phyloP scores from a whole-genome alignment of 1,140 invertebrate species.

The Tenebrio molitor region DNA sequence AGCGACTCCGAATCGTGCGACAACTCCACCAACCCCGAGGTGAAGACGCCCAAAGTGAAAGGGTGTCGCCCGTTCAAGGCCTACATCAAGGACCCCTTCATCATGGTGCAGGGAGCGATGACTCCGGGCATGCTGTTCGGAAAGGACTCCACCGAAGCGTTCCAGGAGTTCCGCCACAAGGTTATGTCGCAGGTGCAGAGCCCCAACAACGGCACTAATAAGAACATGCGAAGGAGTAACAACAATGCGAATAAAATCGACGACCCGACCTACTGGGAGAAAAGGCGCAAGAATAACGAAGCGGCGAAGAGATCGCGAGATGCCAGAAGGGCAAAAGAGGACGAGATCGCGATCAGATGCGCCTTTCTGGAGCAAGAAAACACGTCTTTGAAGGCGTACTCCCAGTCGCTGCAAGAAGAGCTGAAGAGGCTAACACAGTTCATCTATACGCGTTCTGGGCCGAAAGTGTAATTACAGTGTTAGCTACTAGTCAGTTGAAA shows the following conservation, averaged over 20 bases:
- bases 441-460: too few species aligned
- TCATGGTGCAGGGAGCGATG: constrained; percentile 69
- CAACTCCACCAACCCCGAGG: constrained; percentile 7
- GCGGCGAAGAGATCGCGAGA: constrained; percentile 96
- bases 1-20: constrained; percentile 46
- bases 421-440: constrained; percentile 49
- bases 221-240: constrained; percentile 74
- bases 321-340: constrained; percentile 89
- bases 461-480: too few species aligned
- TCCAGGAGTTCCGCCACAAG: constrained; percentile 75
- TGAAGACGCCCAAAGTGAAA: constrained; percentile 59
- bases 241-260: constrained; percentile 52
- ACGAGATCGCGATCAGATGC: constrained; percentile 89
- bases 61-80: constrained; percentile 77
- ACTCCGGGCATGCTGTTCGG: constrained; percentile 68
- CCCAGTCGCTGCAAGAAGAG: constrained; percentile 67
- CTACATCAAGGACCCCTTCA: constrained; percentile 77
- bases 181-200: constrained; percentile 76
- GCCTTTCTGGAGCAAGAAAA: constrained; percentile 90
- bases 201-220: constrained; percentile 73
- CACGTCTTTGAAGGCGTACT: too few species aligned
- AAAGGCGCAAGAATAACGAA: constrained; percentile 93
- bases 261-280: constrained; percentile 88
- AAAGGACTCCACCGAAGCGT: constrained; percentile 72
- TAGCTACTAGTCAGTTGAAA: too few species aligned